Conservation (phyloP, 2,797 vertebrate genomes). For the Protonibea diacanthus region DNA sequence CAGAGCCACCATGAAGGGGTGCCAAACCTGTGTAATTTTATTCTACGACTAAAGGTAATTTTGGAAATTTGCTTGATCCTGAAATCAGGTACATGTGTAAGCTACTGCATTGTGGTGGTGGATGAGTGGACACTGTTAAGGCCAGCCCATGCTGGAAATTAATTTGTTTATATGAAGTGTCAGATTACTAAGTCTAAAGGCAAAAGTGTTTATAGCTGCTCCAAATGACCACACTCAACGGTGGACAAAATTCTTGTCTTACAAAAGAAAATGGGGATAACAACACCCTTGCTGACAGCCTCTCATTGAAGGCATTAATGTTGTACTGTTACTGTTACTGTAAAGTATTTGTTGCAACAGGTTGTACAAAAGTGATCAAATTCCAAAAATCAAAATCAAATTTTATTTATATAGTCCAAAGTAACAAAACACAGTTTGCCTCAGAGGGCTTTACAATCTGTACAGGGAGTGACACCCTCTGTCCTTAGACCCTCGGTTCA, state of each 20-base stretch:
- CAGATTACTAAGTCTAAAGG: not conserved
- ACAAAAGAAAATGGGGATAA: too few relatives aligned
- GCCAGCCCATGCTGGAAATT: not conserved
- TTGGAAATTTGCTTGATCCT: constrained; percentile 2
- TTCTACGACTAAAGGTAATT: not conserved
- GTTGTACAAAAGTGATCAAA: not conserved
- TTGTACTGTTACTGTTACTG: too few relatives aligned
- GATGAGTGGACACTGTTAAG: not conserved
- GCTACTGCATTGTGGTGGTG: not conserved
- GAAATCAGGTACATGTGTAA: not conserved
- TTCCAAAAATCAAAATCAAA: too few relatives aligned
- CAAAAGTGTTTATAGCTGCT: not conserved
- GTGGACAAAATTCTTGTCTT: not conserved
- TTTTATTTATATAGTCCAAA: too few relatives aligned
- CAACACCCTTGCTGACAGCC: not conserved
- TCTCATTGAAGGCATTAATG: not conserved
- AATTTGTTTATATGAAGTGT: not conserved
- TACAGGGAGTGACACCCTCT: too few relatives aligned
- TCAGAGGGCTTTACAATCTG: too few relatives aligned
- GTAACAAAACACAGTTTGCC: too few relatives aligned
- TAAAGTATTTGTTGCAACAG: not conserved
- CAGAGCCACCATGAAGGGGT: not conserved
- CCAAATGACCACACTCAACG: not conserved
- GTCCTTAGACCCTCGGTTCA: too few relatives aligned
- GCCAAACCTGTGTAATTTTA: constrained; percentile 5